Evolutionary conservation across 2,888 invertebrate species (phyloP).

Genomic region (Drosophila subsilvestris): DNA sequence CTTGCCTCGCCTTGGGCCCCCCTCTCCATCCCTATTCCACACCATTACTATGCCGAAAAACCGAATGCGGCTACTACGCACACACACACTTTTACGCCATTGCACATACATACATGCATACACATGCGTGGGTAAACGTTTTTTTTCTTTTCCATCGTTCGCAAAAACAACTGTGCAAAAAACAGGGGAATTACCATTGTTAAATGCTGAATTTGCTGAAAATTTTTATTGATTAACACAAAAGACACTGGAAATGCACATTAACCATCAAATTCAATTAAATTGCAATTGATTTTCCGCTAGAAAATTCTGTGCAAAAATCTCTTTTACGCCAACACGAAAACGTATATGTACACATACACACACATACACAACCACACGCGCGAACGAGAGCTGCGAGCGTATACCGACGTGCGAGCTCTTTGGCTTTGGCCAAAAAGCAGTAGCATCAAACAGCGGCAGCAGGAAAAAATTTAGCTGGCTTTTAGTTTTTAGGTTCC

Average conservation of each 20-base stretch:
- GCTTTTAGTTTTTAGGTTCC: conserved; percentile 19
- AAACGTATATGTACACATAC: conserved; percentile 24
- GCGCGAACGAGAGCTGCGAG: conserved; percentile 18
- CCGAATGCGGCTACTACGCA: conserved; percentile 77
- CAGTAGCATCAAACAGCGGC: conserved; percentile 50
- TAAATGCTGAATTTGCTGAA: conserved; percentile 43
- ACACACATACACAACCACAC: conserved; percentile 20
- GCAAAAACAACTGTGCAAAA: conserved; percentile 72
- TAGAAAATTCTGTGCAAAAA: conserved; percentile 75
- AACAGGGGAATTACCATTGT: conserved; percentile 76
- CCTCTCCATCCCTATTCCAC: conserved; percentile 16
- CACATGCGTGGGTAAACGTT: conserved; percentile 31
- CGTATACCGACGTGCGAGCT: conserved; percentile 42
- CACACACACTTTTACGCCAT: conserved; percentile 36
- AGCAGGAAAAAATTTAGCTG: conserved; percentile 35
- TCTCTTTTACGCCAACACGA: conserved; percentile 64
- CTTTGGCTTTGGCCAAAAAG: conserved; percentile 50
- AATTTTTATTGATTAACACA: conserved; percentile 43
- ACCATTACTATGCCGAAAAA: conserved; percentile 30
- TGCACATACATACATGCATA: conserved; percentile 23
- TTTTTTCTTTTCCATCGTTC: conserved; percentile 34
- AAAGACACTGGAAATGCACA: conserved; percentile 58
- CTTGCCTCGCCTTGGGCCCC: conserved; percentile 54
- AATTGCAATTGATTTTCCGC: conserved; percentile 70
- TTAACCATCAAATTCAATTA: conserved; percentile 48